phyloP scores from a whole-genome alignment of 2,888 invertebrate genomes.

The Aleiodes alternator region DNA sequence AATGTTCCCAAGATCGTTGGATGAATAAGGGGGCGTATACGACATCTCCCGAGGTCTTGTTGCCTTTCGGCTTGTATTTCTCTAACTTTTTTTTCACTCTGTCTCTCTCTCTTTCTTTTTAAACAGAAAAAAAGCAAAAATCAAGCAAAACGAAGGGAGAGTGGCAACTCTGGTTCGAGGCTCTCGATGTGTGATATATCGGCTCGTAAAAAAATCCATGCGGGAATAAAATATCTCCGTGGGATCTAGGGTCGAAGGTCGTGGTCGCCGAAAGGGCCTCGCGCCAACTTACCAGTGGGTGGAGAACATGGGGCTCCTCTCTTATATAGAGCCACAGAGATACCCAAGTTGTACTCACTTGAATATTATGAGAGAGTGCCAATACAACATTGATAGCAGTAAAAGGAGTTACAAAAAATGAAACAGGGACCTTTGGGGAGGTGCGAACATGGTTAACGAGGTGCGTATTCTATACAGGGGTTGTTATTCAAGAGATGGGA shows the following conservation, averaged over 20 bases:
- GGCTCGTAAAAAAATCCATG: slow-evolving; percentile 74
- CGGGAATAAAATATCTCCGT: slow-evolving; percentile 74
- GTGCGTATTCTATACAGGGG: slow-evolving; percentile 70
- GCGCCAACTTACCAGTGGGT: slow-evolving; percentile 50
- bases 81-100: not conserved
- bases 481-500: slow-evolving; percentile 20
- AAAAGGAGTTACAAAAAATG: slow-evolving; percentile 25
- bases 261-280: slow-evolving; percentile 73
- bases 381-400: slow-evolving; percentile 16
- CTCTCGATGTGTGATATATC: slow-evolving; percentile 74
- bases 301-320: slow-evolving; percentile 35
- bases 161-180: slow-evolving; percentile 51
- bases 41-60: slow-evolving; percentile 24
- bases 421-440: slow-evolving; percentile 57
- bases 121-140: slow-evolving; percentile 3
- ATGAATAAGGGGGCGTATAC: slow-evolving; percentile 36
- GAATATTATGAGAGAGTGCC: slow-evolving; percentile 16
- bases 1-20: slow-evolving; percentile 6
- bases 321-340: slow-evolving; percentile 20
- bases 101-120: not conserved
- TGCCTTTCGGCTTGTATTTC: slow-evolving; percentile 22
- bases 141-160: slow-evolving; percentile 37
- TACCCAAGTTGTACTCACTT: slow-evolving; percentile 21
- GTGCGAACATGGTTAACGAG: slow-evolving; percentile 75
- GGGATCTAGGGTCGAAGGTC: slow-evolving; percentile 74